Base-by-base conservation (phyloP, 2,888 invertebrate genomes). In the Ophion obscuratus region DNA sequence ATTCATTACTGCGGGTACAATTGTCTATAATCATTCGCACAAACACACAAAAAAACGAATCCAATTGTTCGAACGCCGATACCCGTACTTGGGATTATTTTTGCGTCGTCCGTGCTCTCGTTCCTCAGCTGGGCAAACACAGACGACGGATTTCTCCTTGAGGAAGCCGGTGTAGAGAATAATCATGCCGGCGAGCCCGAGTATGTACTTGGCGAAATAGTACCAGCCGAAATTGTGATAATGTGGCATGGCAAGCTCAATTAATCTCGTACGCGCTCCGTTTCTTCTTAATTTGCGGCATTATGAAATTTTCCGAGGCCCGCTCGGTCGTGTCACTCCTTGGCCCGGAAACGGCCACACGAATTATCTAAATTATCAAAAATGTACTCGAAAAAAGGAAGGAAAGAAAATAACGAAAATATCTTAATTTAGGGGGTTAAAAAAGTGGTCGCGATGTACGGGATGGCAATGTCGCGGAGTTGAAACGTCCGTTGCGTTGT, bases 191-290 rank as follows among this genome's bases (percentile, higher is more conserved):
- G 91, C 87, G 59, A 93, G 90, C 44, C 92, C 93, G 10, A 93
- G 27, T 4, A 92, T 62, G 83, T 93, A 94, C 88, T 94, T 93
- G 64, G 91, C 91, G 36, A 94, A 77, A 53, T 93, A 93, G 44
- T 87, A 90, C 93, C 93, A 93, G 59, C 88, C 90, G 44, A 89
- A 89, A 83, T 91, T 88, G 53, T 91, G 90, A 74, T 91, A 92
- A 83, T 92, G 91, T 82, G 91, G 90, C 92, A 92, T 92, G 71
- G 88, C 90, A 88, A 47, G 59, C 61, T 53, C 17, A 40, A 17
- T 57, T 10, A 59, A 14, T 64, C 44, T 27, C 6, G 4, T 2
- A 66, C 61, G 44, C 11, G 2, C n/a, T 57, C 14, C 31, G 57
- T 76, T 71, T 11, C 11, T 57, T 24, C 7, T 81, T 53, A 0